Evolutionary conservation across 1,140 invertebrate species (phyloP).

Genomic region (Sitobion miscanthi): DNA sequence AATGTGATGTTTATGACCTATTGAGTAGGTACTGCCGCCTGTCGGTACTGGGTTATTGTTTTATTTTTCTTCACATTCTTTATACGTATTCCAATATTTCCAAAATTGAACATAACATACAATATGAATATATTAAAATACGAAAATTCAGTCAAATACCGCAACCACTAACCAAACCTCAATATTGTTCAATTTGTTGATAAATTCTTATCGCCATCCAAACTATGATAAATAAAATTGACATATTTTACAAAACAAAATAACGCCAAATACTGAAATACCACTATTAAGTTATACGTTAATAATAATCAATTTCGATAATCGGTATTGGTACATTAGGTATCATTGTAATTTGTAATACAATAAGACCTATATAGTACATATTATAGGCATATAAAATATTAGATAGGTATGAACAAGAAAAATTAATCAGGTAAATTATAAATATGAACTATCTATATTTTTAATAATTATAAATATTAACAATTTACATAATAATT

Average conservation of each 20-base stretch:
- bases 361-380: background rate
- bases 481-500: background rate
- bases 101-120: too few species aligned
- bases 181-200: too few species aligned
- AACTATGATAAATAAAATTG: too few species aligned
- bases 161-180: too few species aligned
- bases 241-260: too few species aligned
- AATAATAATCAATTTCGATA: too few species aligned
- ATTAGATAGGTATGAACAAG: background rate
- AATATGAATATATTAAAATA: background rate
- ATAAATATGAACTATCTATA: conserved; percentile 8
- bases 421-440: background rate
- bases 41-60: background rate
- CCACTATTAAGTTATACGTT: too few species aligned
- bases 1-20: background rate
- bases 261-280: too few species aligned
- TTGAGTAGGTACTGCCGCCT: background rate
- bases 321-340: too few species aligned
- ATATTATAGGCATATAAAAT: background rate
- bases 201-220: too few species aligned
- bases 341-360: too few species aligned
- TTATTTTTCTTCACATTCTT: background rate
- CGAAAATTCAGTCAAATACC: background rate
- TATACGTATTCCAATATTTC: too few species aligned
- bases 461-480: background rate